Percentiles rank a stretch among this genome's conserved stretches.
Conservation (phyloP, 2,797 vertebrate genomes). For the Garrulus glandarius region DNA sequence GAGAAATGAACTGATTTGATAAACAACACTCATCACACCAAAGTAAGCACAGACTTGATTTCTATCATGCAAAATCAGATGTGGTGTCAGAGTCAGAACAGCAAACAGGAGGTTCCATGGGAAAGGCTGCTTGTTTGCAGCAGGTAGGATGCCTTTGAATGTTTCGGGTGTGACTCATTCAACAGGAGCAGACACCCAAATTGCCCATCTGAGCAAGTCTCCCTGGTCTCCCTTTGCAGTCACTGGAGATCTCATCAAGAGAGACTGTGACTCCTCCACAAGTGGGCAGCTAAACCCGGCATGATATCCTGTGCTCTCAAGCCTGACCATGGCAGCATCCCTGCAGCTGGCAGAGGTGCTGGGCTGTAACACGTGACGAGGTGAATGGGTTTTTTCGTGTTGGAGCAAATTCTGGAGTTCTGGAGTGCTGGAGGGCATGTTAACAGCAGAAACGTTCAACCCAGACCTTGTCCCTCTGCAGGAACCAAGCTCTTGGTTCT, state of each 20-base stretch:
- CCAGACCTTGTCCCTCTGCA: neutral
- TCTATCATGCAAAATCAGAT: constrained; percentile 32
- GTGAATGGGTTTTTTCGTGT: fast-evolving
- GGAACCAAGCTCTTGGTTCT: neutral
- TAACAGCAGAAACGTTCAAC: neutral
- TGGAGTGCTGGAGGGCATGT: fast-evolving
- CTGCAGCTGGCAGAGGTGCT: neutral
- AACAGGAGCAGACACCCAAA: constrained; percentile 18
- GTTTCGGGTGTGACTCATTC: constrained; percentile 13
- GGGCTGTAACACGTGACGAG: neutral
- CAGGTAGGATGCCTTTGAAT: constrained; percentile 24
- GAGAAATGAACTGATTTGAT: neutral
- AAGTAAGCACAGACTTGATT: neutral
- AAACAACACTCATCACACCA: neutral
- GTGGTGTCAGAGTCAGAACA: neutral
- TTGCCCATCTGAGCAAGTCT: constrained; percentile 24
- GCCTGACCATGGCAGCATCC: neutral
- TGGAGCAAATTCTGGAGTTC: neutral
- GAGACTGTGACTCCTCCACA: neutral
- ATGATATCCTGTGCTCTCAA: fast-evolving
- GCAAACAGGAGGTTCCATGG: constrained; percentile 26
- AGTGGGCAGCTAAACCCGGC: neutral
- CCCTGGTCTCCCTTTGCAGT: neutral
- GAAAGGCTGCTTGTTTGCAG: constrained; percentile 22
- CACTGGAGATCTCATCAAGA: neutral